Base-by-base conservation (phyloP, 2,113 vertebrate genomes). In the Cacatua alba region DNA sequence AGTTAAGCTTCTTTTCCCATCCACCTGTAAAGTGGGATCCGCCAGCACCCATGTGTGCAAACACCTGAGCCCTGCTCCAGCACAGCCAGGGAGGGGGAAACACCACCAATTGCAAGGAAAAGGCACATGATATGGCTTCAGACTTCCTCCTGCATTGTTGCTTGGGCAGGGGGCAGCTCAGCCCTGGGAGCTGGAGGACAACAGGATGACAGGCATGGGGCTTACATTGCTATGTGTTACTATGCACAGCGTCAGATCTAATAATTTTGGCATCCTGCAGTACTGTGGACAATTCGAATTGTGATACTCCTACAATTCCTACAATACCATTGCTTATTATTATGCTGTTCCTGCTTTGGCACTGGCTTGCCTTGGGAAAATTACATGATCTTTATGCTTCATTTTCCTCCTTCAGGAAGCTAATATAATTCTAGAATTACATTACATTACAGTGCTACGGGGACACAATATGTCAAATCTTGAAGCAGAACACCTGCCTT, bases 401-500 rank as follows among this genome's bases (percentile, higher is more conserved):
- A 90, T 92, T 96, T 94, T 96, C 82, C 74, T 95, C 63, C 37
- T 92, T 95, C 63, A 90, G 59, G 75, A 94, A 95, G 78, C 19
- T 94, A 96, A 96, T 94, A 70, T 90, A 94, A 95, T 91, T 94
- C 84, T 67, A 59, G 77, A 91, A 95, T 91, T 94, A 70, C 68
- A 91, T 95, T 90, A 85, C 1, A 2, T 95, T 97, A 86, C 53
- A 83, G 79, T 35, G 59, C 90, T 86, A 80, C 2, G 1, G 68
- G 76, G 90, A 92, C 59, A 59, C 72, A 93, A 76, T 92, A 90
- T 65, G 85, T 88, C 78, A 95, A 86, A 65, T 70, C 78, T 72
- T 94, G 88, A 94, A 92, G 76, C 67, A 95, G 86, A 93, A 86
- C 92, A 96, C 96, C 88, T 96, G 79, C 71, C 90, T 88, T 33